Conservation (phyloP, 2,888 invertebrate genomes). For the Phengaris arion region DNA sequence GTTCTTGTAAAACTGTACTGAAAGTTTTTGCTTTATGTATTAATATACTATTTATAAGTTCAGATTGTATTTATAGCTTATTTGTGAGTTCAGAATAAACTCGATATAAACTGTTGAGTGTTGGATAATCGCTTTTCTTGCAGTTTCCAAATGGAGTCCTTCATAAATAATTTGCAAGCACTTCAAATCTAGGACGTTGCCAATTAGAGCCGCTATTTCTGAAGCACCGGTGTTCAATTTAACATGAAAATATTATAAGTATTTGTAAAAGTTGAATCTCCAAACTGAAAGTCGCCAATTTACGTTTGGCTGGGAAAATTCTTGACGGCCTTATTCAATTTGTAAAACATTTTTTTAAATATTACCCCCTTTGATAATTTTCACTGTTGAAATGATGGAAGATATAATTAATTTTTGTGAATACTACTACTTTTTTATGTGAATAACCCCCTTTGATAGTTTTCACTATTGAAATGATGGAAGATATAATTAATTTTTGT, state of each 20-base stretch:
- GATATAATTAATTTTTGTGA: background rate
- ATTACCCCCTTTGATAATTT: constrained; percentile 9
- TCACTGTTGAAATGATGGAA: background rate
- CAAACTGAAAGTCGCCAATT: constrained; percentile 14
- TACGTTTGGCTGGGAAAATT: background rate
- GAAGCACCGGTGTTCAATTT: constrained; percentile 26
- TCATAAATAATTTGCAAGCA: constrained; percentile 31
- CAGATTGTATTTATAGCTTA: too few species aligned
- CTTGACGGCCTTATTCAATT: constrained; percentile 1
- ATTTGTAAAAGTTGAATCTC: constrained; percentile 26
- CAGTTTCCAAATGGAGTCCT: constrained; percentile 21
- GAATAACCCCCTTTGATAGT: background rate
- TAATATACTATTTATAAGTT: too few species aligned
- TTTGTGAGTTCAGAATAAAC: background rate
- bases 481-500: background rate
- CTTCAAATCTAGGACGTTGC: constrained; percentile 32
- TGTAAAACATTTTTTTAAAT: background rate
- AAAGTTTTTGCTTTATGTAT: background rate
- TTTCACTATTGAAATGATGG: background rate
- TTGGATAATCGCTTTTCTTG: constrained; percentile 20
- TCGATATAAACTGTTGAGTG: constrained; percentile 5
- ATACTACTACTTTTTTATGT: background rate
- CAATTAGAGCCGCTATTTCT: constrained; percentile 29
- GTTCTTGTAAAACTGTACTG: too few species aligned
- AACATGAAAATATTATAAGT: constrained; percentile 30